Conservation (phyloP, 2,113 vertebrate species). For the Ploceus nigricollis region DNA sequence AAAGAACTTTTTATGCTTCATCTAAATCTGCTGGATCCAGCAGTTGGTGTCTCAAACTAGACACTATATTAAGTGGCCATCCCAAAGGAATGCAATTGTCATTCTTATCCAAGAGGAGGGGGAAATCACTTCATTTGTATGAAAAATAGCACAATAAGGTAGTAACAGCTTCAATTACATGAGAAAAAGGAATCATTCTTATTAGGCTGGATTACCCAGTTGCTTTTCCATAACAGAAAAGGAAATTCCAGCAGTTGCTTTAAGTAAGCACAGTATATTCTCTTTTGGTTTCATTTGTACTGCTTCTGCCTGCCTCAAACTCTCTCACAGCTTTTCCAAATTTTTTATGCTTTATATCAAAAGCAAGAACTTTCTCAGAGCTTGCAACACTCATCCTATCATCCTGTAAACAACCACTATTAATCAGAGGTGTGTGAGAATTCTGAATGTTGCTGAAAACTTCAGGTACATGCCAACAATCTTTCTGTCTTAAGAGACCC, state of each 20-base stretch:
- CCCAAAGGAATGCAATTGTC: background rate
- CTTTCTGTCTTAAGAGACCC: background rate
- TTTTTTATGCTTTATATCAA: background rate
- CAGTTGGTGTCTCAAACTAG: background rate
- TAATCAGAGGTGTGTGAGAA: background rate
- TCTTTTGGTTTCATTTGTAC: background rate
- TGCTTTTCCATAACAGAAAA: background rate
- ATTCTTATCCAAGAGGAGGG: background rate
- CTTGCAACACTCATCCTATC: background rate
- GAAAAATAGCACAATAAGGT: constrained; percentile 42
- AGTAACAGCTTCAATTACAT: constrained; percentile 4
- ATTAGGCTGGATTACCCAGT: background rate
- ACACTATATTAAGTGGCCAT: background rate
- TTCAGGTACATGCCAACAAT: background rate
- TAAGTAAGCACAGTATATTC: background rate
- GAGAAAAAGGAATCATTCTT: background rate
- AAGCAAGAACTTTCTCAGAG: background rate
- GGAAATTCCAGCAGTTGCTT: background rate
- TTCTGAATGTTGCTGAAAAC: background rate
- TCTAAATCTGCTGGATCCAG: constrained; percentile 1
- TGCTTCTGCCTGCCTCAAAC: background rate
- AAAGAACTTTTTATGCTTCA: background rate
- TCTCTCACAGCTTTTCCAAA: background rate
- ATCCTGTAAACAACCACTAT: background rate
- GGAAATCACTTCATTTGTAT: constrained; percentile 37